A percentile compares a stretch with the other conserved stretches of the same genome.
These are phyloP conservation scores for Odontamblyopus rebecca DNA, from an alignment of 2,797 vertebrate genomes.

Conservation along the genomic window DNA sequence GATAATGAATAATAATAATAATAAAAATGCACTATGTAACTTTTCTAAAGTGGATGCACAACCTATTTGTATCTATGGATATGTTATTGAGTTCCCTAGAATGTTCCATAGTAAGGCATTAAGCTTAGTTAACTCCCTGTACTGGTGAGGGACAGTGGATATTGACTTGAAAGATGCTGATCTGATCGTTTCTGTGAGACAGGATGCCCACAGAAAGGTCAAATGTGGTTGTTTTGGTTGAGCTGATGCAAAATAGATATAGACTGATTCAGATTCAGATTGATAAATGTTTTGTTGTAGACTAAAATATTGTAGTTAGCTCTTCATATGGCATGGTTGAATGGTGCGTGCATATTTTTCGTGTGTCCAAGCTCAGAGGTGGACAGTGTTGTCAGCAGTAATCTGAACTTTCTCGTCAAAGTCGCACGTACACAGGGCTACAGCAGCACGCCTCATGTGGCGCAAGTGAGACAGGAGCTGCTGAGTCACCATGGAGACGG, in stretches of 20 bases:
- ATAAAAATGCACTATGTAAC: not conserved
- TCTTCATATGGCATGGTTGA: not conserved
- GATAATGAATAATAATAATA: no score
- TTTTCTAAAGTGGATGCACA: not conserved
- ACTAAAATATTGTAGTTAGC: not conserved
- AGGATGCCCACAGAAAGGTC: not conserved
- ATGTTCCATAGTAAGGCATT: no score
- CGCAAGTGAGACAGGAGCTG: conserved; percentile 54
- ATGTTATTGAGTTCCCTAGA: no score
- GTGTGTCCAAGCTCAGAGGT: conserved; percentile 13
- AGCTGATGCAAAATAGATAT: not conserved
- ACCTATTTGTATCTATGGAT: not conserved
- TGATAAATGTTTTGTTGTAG: not conserved
- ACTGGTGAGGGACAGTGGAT: not conserved
- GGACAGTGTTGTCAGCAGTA: conserved; percentile 59
- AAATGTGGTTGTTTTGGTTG: not conserved
- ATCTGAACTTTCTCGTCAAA: conserved; percentile 49
- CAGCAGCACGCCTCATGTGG: conserved; percentile 5
- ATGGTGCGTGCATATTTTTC: not conserved
- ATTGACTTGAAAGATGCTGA: not conserved
- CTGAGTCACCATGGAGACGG: conserved; percentile 73
- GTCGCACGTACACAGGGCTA: not conserved
- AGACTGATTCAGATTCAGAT: not conserved
- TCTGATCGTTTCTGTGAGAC: not conserved
- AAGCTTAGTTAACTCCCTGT: no score